These are phyloP conservation scores for Tamias sibiricus DNA, from an alignment of 2,113 vertebrate genomes.

Conservation along the genomic window DNA sequence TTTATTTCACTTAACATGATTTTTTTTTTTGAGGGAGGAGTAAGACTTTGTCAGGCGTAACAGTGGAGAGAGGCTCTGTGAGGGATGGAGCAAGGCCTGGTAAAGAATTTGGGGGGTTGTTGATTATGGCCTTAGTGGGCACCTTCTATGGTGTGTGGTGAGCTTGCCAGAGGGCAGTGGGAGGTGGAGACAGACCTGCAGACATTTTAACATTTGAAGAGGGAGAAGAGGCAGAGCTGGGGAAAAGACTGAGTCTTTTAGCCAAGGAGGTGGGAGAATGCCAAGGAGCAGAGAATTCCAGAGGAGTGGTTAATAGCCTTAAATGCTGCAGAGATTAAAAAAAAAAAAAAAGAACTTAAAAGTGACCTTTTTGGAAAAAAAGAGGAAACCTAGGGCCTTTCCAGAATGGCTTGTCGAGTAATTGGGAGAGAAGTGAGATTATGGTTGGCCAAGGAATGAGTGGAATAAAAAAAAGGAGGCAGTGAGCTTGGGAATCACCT, in stretches of 20 bases:
- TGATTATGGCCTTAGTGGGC: not conserved
- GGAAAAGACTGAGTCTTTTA: not conserved
- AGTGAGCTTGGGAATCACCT: not conserved
- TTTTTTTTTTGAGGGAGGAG: not conserved
- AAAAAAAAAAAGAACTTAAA: not conserved
- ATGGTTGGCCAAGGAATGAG: not conserved
- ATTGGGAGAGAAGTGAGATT: not conserved
- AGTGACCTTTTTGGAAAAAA: not conserved
- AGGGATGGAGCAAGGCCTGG: not conserved
- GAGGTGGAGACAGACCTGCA: not conserved
- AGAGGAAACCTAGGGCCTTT: not conserved
- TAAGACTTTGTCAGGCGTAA: not conserved
- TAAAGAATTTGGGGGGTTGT: not conserved
- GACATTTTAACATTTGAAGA: not conserved
- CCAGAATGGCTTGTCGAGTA: not conserved
- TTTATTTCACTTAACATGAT: too few species aligned
- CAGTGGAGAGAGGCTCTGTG: not conserved
- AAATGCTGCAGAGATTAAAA: not conserved
- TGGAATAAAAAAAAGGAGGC: not conserved
- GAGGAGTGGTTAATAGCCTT: not conserved
- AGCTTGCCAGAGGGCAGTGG: not conserved
- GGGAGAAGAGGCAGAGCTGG: not conserved
- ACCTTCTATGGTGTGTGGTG: not conserved
- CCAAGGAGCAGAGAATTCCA: not conserved
- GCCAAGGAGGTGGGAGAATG: not conserved